These are phyloP conservation scores for Coturnix japonica DNA, from an alignment of 2,113 vertebrate species.

Conservation along the genomic window DNA sequence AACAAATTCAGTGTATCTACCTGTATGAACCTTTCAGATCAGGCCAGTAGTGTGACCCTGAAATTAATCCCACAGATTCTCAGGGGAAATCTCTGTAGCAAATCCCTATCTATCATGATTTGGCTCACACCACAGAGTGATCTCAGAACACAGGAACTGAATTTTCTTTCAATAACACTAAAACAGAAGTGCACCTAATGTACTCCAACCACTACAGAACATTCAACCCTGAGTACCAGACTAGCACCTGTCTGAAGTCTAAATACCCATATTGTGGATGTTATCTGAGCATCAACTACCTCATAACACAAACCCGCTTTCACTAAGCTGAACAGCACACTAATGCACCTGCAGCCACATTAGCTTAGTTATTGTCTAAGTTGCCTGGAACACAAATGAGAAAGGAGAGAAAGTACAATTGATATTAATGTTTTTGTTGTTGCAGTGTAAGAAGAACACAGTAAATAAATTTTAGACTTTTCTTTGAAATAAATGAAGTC, in stretches of 20 bases:
- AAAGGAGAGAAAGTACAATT: not conserved
- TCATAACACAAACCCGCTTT: not conserved
- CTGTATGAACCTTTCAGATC: not conserved
- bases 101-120: not conserved
- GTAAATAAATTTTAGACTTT: not conserved
- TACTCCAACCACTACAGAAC: not conserved
- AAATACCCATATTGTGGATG: not conserved
- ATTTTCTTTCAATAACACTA: not conserved
- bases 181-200: not conserved
- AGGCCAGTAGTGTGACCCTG: not conserved
- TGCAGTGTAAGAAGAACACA: not conserved
- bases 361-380: not conserved
- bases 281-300: not conserved
- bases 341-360: not conserved
- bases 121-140: not conserved
- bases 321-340: not conserved
- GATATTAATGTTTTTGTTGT: not conserved
- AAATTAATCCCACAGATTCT: not conserved
- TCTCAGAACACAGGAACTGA: not conserved
- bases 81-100: not conserved
- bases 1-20: not conserved
- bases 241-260: not conserved
- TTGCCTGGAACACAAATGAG: not conserved
- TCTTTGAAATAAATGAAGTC: not conserved
- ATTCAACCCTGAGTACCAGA: not conserved